Evolutionary conservation across 2,888 invertebrate species (phyloP).

Genomic region (Microctonus brassicae): DNA sequence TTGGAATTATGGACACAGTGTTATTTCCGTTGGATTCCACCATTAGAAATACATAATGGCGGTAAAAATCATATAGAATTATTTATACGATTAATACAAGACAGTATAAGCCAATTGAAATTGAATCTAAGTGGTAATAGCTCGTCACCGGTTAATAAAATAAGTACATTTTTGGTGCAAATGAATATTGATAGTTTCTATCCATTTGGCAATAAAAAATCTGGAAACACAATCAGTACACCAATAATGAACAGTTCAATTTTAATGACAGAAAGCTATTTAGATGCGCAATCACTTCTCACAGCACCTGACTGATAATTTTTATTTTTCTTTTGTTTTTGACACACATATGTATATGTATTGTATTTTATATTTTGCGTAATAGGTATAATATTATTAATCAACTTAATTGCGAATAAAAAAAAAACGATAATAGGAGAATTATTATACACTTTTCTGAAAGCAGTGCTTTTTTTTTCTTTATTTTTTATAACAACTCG

Average conservation of each 20-base stretch:
- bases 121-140: conserved; percentile 58
- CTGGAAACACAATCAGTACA: conserved; percentile 60
- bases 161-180: conserved; percentile 58
- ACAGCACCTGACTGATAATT: conserved; percentile 79
- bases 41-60: conserved; percentile 82
- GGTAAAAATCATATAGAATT: conserved; percentile 76
- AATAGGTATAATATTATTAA: background rate
- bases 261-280: conserved; percentile 74
- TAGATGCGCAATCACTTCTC: conserved; percentile 80
- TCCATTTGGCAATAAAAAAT: conserved; percentile 64
- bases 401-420: too few relatives aligned
- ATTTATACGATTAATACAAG: conserved; percentile 70
- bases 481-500: conserved; percentile 1
- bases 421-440: too few relatives aligned
- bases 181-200: conserved; percentile 67
- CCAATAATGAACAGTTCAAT: conserved; percentile 74
- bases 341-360: too few relatives aligned
- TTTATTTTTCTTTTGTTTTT: too few relatives aligned
- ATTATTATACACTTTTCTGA: too few relatives aligned
- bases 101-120: conserved; percentile 70
- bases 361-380: conserved; percentile 25
- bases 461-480: background rate
- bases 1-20: conserved; percentile 89
- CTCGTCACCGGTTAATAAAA: conserved; percentile 56
- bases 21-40: conserved; percentile 90